A percentile compares a stretch with the other conserved stretches of the same genome.
Evolutionary conservation across 2,113 vertebrate species (phyloP).

Genomic region (Chaetops frenatus): DNA sequence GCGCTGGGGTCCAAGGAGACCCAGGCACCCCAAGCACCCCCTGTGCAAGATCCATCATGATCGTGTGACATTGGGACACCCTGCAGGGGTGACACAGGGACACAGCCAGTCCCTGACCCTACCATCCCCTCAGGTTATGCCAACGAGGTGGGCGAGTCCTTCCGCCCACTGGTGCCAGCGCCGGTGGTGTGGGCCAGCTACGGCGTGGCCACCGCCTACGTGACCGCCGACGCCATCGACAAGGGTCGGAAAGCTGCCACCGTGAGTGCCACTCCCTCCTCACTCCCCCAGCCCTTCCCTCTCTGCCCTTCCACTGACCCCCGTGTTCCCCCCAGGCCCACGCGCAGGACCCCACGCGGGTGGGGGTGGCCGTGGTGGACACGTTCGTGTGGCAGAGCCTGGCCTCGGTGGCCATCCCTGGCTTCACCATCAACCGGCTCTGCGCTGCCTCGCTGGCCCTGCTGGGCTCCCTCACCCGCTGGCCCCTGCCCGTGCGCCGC

Average conservation of each 20-base stretch:
- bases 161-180: conserved; percentile 84
- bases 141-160: conserved; percentile 94
- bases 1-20: not conserved
- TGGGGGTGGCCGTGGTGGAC: conserved; percentile 84
- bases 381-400: conserved; percentile 95
- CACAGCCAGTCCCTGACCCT: fast-evolving
- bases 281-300: fast-evolving
- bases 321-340: conserved; percentile 56
- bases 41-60: fast-evolving
- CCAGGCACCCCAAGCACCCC: not conserved
- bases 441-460: conserved; percentile 84
- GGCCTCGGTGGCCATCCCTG: conserved; percentile 90
- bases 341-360: conserved; percentile 56
- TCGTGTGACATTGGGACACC: not conserved
- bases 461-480: conserved; percentile 80
- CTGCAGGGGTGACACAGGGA: not conserved
- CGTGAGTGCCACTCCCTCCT: conserved; percentile 67
- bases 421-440: conserved; percentile 93
- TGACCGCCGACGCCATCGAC: conserved; percentile 88
- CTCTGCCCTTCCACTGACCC: not conserved
- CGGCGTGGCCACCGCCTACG: conserved; percentile 85
- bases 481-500: conserved; percentile 84
- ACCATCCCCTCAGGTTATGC: conserved; percentile 79
- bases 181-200: conserved; percentile 88
- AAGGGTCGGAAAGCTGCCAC: conserved; percentile 86